phyloP scores from a whole-genome alignment of 2,797 vertebrate genomes.

The Melanotaenia pygmaea region DNA sequence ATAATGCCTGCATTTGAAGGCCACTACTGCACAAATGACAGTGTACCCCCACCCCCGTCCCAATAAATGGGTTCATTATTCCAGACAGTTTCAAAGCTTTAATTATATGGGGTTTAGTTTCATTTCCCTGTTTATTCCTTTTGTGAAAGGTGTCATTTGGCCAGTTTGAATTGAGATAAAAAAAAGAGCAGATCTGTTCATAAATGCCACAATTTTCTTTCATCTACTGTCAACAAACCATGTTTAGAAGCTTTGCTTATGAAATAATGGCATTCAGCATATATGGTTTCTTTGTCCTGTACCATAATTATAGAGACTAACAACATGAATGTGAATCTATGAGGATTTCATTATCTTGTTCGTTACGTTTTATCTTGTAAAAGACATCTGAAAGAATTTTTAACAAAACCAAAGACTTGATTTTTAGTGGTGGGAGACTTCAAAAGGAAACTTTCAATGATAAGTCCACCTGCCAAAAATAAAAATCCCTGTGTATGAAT shows the following conservation, averaged over 20 bases:
- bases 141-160: slow-evolving; percentile 31
- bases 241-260: too few species aligned
- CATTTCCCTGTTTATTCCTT: slow-evolving; percentile 52
- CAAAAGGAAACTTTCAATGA: too few species aligned
- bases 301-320: background rate
- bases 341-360: background rate
- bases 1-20: slow-evolving; percentile 54
- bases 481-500: too few species aligned
- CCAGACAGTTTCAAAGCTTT: slow-evolving; percentile 63
- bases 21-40: slow-evolving; percentile 60
- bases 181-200: slow-evolving; percentile 49
- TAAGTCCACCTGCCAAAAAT: too few species aligned
- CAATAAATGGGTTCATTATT: slow-evolving; percentile 70
- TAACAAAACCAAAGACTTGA: too few species aligned
- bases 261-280: background rate
- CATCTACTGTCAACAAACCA: too few species aligned
- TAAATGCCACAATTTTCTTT: background rate
- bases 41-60: background rate
- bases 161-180: background rate
- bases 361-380: background rate
- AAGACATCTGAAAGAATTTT: too few species aligned
- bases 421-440: too few species aligned
- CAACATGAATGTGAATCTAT: background rate
- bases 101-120: slow-evolving; percentile 59
- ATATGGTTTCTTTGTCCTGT: background rate